Percentiles rank a stretch among this genome's conserved stretches.
These are phyloP conservation scores for Drosophila paramelanica DNA, from an alignment of 2,888 invertebrate species.

Conservation along the genomic window DNA sequence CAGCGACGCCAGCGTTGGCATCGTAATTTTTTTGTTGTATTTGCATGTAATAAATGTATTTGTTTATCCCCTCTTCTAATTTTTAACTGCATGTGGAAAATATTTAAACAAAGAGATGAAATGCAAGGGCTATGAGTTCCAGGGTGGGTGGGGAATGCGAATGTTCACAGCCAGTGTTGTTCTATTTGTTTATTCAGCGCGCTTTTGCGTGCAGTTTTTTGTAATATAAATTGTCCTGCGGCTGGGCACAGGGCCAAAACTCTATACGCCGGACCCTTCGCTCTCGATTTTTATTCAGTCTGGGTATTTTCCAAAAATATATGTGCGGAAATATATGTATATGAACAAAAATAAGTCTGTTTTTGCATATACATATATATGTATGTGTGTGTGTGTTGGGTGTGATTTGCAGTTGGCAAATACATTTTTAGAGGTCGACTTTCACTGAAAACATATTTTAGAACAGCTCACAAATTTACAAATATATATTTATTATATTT, in stretches of 20 bases:
- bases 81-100: constrained; percentile 70
- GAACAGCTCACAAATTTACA: background rate
- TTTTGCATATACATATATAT: background rate
- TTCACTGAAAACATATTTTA: constrained; percentile 18
- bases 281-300: constrained; percentile 25
- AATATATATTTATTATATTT: too few species aligned
- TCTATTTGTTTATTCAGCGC: constrained; percentile 56
- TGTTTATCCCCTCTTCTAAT: constrained; percentile 75
- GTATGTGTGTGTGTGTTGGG: background rate
- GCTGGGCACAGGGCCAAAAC: constrained; percentile 61
- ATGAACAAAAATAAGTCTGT: background rate
- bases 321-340: constrained; percentile 12
- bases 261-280: constrained; percentile 16
- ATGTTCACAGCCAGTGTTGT: constrained; percentile 7
- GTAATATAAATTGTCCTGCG: constrained; percentile 77
- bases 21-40: constrained; percentile 64
- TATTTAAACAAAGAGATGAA: constrained; percentile 51
- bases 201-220: constrained; percentile 69
- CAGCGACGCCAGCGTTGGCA: constrained; percentile 12
- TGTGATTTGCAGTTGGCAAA: constrained; percentile 29
- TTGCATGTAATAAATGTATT: constrained; percentile 78
- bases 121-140: background rate
- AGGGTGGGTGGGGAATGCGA: background rate
- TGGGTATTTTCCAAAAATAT: constrained; percentile 41
- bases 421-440: constrained; percentile 40